Percentiles rank a stretch among this genome's conserved stretches.
These are phyloP conservation scores for Anthopleura xanthogrammica DNA, from an alignment of 92 coral and sea anemone species.

Conservation along the genomic window DNA sequence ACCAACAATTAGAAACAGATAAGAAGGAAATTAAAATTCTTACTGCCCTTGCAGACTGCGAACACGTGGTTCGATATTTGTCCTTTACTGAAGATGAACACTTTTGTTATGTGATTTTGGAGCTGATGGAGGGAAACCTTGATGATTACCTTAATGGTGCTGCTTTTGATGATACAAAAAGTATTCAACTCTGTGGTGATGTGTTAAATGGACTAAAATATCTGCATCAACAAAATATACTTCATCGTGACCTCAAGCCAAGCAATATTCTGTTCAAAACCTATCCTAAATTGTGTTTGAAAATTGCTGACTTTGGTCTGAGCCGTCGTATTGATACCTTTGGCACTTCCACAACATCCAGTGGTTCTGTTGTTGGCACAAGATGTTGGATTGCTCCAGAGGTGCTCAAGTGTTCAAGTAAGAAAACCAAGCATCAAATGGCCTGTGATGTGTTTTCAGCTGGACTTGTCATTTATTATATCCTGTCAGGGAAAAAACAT, in stretches of 20 bases:
- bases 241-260: conserved; percentile 16
- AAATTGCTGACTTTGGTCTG: conserved; percentile 7
- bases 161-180: background rate
- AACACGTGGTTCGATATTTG: conserved; percentile 3
- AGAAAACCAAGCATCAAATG: background rate
- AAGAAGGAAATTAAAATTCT: background rate
- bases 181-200: conserved; percentile 2
- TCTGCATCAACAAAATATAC: conserved; percentile 3
- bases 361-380: background rate
- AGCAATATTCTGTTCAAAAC: conserved; percentile 7
- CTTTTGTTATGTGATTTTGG: conserved; percentile 8
- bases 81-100: background rate
- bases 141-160: background rate
- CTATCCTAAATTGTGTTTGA: conserved; percentile 2
- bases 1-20: background rate
- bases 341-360: background rate
- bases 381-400: conserved; percentile 8
- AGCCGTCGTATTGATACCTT: background rate
- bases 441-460: conserved; percentile 43
- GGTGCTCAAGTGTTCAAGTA: background rate
- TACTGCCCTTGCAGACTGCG: conserved; percentile 7
- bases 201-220: background rate
- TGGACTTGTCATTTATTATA: conserved; percentile 44
- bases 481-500: conserved; percentile 46
- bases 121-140: conserved; percentile 26